A percentile compares a stretch with the other conserved stretches of the same genome.
These are phyloP conservation scores for Agrypnia vestita DNA, from an alignment of 1,140 invertebrate genomes.

Conservation along the genomic window DNA sequence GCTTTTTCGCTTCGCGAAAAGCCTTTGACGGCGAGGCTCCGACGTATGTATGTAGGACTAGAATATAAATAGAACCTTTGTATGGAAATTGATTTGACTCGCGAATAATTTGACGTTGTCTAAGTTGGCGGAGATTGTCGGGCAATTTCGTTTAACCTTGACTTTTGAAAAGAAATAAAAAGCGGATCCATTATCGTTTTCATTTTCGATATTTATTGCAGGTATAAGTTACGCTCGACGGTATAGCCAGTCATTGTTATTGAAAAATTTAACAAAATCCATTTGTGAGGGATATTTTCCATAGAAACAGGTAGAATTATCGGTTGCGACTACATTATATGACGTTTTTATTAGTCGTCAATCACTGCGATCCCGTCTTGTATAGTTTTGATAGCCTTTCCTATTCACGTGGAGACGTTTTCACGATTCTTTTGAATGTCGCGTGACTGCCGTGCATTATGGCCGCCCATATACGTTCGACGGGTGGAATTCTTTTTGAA, in stretches of 20 bases:
- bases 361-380: slow-evolving; percentile 16
- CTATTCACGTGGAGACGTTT: slow-evolving; percentile 9
- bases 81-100: slow-evolving; percentile 20
- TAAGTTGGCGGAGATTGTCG: not conserved
- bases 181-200: not conserved
- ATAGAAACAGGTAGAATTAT: not conserved
- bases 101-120: not conserved
- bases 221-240: slow-evolving; percentile 8
- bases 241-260: slow-evolving; percentile 12
- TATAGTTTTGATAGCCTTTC: slow-evolving; percentile 2
- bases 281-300: slow-evolving; percentile 2
- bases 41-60: not conserved
- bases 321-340: slow-evolving; percentile 8
- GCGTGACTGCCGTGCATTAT: slow-evolving; percentile 39
- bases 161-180: slow-evolving; percentile 28
- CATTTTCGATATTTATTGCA: slow-evolving; percentile 14
- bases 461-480: slow-evolving; percentile 1
- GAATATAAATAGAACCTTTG: not conserved
- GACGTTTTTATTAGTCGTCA: slow-evolving; percentile 36
- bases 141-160: slow-evolving; percentile 30
- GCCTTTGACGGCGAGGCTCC: too few relatives aligned
- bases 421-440: slow-evolving; percentile 35
- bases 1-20: too few relatives aligned
- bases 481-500: slow-evolving; percentile 7
- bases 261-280: not conserved